Conservation (phyloP, 2,797 vertebrate genomes). For the Xenentodon cancila region DNA sequence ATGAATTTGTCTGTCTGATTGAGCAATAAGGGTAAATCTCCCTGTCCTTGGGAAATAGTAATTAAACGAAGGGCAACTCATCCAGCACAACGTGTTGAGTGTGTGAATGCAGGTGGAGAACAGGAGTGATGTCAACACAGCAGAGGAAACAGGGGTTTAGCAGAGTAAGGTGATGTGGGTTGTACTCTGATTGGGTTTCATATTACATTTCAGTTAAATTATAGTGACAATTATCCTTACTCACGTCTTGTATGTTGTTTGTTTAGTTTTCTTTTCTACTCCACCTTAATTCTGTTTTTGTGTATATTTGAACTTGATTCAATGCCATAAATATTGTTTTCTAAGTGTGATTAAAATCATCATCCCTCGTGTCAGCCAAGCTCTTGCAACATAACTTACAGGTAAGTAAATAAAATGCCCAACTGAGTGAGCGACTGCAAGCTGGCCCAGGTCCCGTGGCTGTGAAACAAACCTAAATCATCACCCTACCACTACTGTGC, state of each 20-base stretch:
- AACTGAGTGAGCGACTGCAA: no score
- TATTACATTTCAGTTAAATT: slow-evolving; percentile 42
- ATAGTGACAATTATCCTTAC: slow-evolving; percentile 41
- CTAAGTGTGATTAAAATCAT: slow-evolving; percentile 6
- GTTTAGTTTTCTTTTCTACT: slow-evolving; percentile 24
- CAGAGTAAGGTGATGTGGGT: slow-evolving; percentile 39
- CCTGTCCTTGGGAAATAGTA: slow-evolving; percentile 67
- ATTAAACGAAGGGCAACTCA: slow-evolving; percentile 76
- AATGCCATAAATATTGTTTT: slow-evolving; percentile 8
- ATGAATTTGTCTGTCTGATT: slow-evolving; percentile 68
- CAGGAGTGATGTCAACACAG: slow-evolving; percentile 66
- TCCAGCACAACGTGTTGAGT: slow-evolving; percentile 64
- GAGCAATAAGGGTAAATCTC: slow-evolving; percentile 74
- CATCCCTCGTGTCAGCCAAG: neutral
- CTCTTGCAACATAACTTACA: no score
- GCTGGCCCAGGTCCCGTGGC: no score
- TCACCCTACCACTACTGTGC: no score
- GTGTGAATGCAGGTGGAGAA: slow-evolving; percentile 63
- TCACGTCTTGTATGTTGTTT: slow-evolving; percentile 19
- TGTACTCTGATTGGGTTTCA: slow-evolving; percentile 44
- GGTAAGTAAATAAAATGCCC: no score
- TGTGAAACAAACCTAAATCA: no score
- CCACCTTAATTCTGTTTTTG: slow-evolving; percentile 1
- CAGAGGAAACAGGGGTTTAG: slow-evolving; percentile 54
- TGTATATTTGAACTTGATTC: slow-evolving; percentile 12